Percentiles rank a stretch among this genome's conserved stretches.
Evolutionary conservation across 2,113 vertebrate species (phyloP).

Genomic region (Struthidea cinerea): DNA sequence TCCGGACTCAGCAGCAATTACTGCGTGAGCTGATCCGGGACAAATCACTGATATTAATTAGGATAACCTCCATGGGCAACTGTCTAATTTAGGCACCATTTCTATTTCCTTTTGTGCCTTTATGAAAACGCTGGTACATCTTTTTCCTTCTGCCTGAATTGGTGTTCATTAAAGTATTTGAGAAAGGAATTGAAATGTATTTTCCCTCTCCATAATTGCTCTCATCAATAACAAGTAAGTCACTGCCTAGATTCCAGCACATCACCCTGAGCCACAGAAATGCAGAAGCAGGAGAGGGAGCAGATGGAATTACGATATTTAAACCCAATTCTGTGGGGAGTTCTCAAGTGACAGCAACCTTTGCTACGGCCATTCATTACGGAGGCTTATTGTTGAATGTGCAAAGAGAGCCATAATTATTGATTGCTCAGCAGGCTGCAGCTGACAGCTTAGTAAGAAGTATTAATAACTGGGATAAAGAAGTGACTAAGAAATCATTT

Average conservation of each 20-base stretch:
- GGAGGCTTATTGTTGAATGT: not conserved
- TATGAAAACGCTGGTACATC: not conserved
- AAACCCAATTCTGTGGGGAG: not conserved
- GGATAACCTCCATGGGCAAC: slow-evolving; percentile 3
- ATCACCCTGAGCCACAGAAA: not conserved
- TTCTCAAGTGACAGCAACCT: not conserved
- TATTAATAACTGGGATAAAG: not conserved
- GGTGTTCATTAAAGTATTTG: not conserved
- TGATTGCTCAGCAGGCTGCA: slow-evolving; percentile 22
- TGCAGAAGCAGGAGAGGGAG: not conserved
- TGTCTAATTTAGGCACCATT: not conserved
- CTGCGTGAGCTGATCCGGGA: not conserved
- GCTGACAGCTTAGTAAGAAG: slow-evolving; percentile 2
- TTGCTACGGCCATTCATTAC: not conserved
- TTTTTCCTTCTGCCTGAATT: not conserved
- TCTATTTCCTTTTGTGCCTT: slow-evolving; percentile 11
- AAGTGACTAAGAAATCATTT: not conserved
- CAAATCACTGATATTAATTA: slow-evolving; percentile 27
- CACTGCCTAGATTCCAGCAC: not conserved
- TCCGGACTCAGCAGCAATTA: not conserved
- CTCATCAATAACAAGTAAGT: not conserved
- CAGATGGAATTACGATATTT: slow-evolving; percentile 19
- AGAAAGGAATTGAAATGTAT: not conserved
- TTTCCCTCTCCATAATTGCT: not conserved
- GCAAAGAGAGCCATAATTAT: not conserved